Evolutionary conservation across 2,888 invertebrate genomes (phyloP).

Genomic region (Liposcelis brunnea): DNA sequence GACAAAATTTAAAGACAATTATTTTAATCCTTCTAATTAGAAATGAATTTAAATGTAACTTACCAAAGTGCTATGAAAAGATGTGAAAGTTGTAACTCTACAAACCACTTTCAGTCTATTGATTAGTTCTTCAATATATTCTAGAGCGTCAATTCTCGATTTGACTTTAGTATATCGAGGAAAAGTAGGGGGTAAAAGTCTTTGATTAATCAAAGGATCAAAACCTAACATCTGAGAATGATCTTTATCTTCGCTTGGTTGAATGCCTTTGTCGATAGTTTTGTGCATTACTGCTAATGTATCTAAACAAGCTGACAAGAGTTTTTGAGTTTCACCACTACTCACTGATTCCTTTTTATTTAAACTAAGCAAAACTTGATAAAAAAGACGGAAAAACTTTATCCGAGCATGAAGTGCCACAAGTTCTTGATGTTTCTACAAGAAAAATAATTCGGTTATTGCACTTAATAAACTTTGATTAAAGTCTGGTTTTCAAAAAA

Average conservation of each 20-base stretch:
- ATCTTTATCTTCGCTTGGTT: constrained; percentile 13
- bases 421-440: constrained; percentile 33
- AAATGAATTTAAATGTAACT: too few relatives aligned
- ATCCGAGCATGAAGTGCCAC: constrained; percentile 60
- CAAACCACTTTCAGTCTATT: constrained; percentile 62
- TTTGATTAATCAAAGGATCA: constrained; percentile 89
- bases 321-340: constrained; percentile 52
- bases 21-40: too few relatives aligned
- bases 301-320: constrained; percentile 47
- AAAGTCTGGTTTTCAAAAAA: constrained; percentile 7
- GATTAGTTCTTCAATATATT: constrained; percentile 68
- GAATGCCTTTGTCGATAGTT: constrained; percentile 15
- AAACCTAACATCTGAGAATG: constrained; percentile 53
- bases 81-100: constrained; percentile 58
- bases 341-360: constrained; percentile 44
- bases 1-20: constrained; percentile 14
- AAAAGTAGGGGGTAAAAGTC: constrained; percentile 92
- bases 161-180: constrained; percentile 90
- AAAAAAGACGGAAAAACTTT: constrained; percentile 71
- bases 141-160: constrained; percentile 51
- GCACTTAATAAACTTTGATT: background rate
- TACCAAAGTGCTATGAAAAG: constrained; percentile 71
- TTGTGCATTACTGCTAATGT: constrained; percentile 9
- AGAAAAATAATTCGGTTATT: constrained; percentile 15
- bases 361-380: constrained; percentile 38